These are phyloP conservation scores for Microtus agrestis DNA, from an alignment of 2,797 vertebrate genomes.

Conservation along the genomic window DNA sequence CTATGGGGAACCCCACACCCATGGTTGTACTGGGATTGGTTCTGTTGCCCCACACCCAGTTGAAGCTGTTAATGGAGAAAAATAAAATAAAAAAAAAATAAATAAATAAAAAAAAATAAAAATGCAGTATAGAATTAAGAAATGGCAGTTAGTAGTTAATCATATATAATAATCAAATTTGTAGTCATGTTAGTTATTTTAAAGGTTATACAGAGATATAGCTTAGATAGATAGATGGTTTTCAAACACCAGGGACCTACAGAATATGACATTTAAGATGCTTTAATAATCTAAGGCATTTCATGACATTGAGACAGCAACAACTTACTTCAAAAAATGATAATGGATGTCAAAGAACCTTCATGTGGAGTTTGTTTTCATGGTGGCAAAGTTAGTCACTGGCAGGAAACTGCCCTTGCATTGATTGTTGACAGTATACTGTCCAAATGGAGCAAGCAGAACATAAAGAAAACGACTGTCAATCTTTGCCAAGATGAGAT, in stretches of 20 bases:
- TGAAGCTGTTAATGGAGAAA: no score
- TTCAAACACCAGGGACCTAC: background rate
- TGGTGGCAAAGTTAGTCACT: background rate
- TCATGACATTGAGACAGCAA: background rate
- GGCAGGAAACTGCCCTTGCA: background rate
- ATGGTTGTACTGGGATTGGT: no score
- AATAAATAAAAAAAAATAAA: no score
- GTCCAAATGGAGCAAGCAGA: background rate
- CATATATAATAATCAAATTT: background rate
- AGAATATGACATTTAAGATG: background rate
- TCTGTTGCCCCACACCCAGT: no score
- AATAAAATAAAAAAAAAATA: no score
- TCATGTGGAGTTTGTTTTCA: background rate
- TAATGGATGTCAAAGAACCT: background rate
- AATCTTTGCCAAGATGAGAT: background rate
- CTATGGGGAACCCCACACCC: no score
- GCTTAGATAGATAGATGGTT: background rate
- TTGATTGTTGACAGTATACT: background rate
- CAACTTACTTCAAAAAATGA: background rate
- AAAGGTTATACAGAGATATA: background rate
- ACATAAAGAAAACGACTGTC: background rate
- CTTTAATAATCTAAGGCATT: background rate
- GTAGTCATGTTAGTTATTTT: background rate
- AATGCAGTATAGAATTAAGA: background rate
- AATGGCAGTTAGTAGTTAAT: background rate